Evolutionary conservation across 2,888 invertebrate species (phyloP).

Genomic region (Drosophila sordidula): DNA sequence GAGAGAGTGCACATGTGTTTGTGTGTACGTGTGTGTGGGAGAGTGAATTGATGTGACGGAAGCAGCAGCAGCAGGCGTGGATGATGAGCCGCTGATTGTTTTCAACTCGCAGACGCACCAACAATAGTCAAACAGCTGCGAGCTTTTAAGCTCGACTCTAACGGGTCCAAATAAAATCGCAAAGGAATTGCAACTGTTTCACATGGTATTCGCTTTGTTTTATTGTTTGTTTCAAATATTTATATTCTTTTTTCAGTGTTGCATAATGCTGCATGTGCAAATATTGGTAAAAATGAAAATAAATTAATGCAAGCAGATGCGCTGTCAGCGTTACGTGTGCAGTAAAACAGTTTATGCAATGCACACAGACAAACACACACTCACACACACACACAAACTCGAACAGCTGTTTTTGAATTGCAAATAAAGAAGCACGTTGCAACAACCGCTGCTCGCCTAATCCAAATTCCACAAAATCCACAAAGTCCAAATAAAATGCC

Average conservation of each 20-base stretch:
- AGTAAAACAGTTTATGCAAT: slow-evolving; percentile 51
- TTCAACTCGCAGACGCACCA: slow-evolving; percentile 29
- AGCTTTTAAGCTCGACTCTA: slow-evolving; percentile 32
- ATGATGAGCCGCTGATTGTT: slow-evolving; percentile 42
- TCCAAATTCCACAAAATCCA: slow-evolving; percentile 51
- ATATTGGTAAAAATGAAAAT: slow-evolving; percentile 36
- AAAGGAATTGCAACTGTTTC: slow-evolving; percentile 40
- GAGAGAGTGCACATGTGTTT: neutral
- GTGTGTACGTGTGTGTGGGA: slow-evolving; percentile 28
- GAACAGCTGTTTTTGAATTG: slow-evolving; percentile 40
- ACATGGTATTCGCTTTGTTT: slow-evolving; percentile 62
- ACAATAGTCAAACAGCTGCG: neutral
- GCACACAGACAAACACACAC: slow-evolving; percentile 15
- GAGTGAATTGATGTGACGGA: slow-evolving; percentile 23
- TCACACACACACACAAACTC: neutral
- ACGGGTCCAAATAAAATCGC: slow-evolving; percentile 29
- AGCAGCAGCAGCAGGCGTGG: slow-evolving; percentile 11
- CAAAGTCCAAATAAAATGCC: slow-evolving; percentile 19
- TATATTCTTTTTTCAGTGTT: slow-evolving; percentile 32
- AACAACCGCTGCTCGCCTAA: slow-evolving; percentile 36
- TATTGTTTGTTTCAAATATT: neutral
- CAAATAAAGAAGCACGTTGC: slow-evolving; percentile 28
- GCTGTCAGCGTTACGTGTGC: slow-evolving; percentile 51
- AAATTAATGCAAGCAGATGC: slow-evolving; percentile 53
- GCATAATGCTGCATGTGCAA: slow-evolving; percentile 60